Evolutionary conservation across 2,113 vertebrate genomes (phyloP).

Genomic region (Istiophorus platypterus): DNA sequence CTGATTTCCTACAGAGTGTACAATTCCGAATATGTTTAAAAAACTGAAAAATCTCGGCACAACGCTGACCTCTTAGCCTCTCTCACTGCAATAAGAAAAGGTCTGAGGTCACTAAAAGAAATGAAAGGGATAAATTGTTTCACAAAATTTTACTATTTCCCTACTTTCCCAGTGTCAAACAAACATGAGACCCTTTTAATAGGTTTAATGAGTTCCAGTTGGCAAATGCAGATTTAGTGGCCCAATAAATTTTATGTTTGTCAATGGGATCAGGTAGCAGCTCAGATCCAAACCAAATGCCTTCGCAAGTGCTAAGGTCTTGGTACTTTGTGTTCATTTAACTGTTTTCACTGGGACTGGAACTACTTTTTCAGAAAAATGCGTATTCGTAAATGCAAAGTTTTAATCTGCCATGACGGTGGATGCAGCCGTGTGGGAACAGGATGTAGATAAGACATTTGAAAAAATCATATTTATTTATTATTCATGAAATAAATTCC

Average conservation of each 20-base stretch:
- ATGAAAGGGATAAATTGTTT: constrained; percentile 9
- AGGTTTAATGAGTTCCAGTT: neutral
- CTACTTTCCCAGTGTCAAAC: neutral
- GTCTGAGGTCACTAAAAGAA: constrained; percentile 16
- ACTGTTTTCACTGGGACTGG: neutral
- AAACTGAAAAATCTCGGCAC: constrained; percentile 15
- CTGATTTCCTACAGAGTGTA: constrained; percentile 19
- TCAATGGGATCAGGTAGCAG: constrained; percentile 14
- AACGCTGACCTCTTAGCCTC: constrained; percentile 9
- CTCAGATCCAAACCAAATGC: neutral
- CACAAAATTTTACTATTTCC: constrained; percentile 11
- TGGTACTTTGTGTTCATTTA: constrained; percentile 7
- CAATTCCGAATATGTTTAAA: constrained; percentile 11
- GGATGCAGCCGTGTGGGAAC: neutral
- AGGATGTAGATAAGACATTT: neutral
- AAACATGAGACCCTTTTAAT: constrained; percentile 15
- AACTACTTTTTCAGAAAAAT: neutral
- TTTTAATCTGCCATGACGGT: neutral
- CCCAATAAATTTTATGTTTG: neutral
- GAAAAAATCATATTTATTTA: neutral
- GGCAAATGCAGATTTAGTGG: constrained; percentile 4
- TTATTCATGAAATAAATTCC: neutral
- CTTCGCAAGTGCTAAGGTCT: neutral
- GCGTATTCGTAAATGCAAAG: neutral
- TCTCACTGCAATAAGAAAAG: constrained; percentile 23